Evolutionary conservation across 2,888 invertebrate species (phyloP).

Genomic region (Eupithecia pulchellata): DNA sequence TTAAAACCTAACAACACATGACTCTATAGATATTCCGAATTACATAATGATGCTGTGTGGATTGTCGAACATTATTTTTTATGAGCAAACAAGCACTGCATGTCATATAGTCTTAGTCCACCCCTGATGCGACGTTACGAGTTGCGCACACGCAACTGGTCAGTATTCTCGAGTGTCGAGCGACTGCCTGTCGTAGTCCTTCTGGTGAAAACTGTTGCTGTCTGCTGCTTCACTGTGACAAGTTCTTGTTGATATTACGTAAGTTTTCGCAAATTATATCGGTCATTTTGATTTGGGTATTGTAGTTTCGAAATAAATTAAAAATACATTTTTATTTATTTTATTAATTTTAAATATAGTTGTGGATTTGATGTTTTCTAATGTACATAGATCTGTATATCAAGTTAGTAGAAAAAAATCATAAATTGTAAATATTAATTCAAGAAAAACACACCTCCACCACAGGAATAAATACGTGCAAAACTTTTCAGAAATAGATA

Average conservation of each 20-base stretch:
- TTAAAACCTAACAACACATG: too few species aligned
- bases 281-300: not conserved
- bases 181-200: constrained; percentile 5
- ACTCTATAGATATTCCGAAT: too few species aligned
- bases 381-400: too few species aligned
- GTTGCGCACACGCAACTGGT: constrained; percentile 25
- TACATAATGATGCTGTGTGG: not conserved
- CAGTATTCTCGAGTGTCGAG: constrained; percentile 17
- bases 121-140: constrained; percentile 12
- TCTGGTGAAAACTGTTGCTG: constrained; percentile 13
- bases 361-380: too few species aligned
- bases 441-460: too few species aligned
- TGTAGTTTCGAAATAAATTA: not conserved
- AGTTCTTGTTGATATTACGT: not conserved
- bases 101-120: not conserved
- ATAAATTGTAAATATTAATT: too few species aligned
- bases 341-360: too few species aligned
- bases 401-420: too few species aligned
- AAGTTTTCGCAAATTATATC: not conserved
- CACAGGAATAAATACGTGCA: too few species aligned
- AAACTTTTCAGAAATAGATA: too few species aligned
- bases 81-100: not conserved
- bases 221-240: not conserved
- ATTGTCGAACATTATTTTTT: not conserved
- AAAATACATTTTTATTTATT: not conserved